phyloP scores from a whole-genome alignment of 2,888 invertebrate species.

The Drosophila sordidapex region DNA sequence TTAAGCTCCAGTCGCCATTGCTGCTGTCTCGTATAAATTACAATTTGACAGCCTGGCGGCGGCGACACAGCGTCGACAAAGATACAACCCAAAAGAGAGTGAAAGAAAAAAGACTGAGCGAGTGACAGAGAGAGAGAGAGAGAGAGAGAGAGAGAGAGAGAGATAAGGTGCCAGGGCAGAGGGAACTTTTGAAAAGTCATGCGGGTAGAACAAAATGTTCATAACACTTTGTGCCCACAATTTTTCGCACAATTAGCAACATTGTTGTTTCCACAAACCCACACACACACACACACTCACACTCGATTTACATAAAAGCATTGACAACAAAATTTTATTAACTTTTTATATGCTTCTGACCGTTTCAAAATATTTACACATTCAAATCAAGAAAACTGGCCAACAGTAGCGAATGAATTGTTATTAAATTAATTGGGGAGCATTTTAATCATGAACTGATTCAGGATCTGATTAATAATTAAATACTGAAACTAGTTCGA shows the following conservation, averaged over 20 bases:
- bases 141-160: background rate
- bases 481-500: background rate
- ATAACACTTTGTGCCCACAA: slow-evolving; percentile 63
- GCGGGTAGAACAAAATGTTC: slow-evolving; percentile 57
- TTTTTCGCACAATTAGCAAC: slow-evolving; percentile 71
- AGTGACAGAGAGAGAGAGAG: background rate
- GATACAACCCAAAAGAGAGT: slow-evolving; percentile 2
- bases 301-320: slow-evolving; percentile 56
- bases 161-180: background rate
- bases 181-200: slow-evolving; percentile 27
- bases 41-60: slow-evolving; percentile 65
- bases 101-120: background rate
- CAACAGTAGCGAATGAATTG: slow-evolving; percentile 4
- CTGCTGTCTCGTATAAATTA: slow-evolving; percentile 71
- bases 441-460: background rate
- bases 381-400: background rate
- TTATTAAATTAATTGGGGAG: slow-evolving; percentile 35
- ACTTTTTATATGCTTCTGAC: slow-evolving; percentile 49
- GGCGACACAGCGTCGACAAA: slow-evolving; percentile 25
- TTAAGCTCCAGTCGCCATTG: slow-evolving; percentile 67
- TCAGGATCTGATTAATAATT: background rate
- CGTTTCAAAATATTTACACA: slow-evolving; percentile 50
- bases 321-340: slow-evolving; percentile 28
- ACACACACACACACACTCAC: background rate
- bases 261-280: slow-evolving; percentile 42